A percentile compares a stretch with the other conserved stretches of the same genome.
Evolutionary conservation across 2,797 vertebrate species (phyloP).

Genomic region (Tangara arthus): DNA sequence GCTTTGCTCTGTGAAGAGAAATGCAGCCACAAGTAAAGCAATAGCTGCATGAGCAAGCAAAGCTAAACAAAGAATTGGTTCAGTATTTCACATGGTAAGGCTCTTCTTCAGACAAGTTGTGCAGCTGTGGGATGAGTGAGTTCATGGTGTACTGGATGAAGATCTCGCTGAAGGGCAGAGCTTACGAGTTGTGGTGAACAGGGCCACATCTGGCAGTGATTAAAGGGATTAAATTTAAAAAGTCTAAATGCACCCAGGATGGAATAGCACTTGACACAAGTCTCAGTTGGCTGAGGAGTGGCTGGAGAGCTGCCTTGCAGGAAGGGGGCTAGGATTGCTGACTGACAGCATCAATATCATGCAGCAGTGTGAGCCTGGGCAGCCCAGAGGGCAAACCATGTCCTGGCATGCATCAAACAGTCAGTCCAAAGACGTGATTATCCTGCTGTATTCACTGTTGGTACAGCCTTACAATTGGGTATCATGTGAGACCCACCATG

Average conservation of each 20-base stretch:
- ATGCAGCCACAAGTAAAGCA: background rate
- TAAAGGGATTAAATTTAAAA: background rate
- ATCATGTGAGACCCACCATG: background rate
- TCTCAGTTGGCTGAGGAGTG: background rate
- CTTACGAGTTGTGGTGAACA: background rate
- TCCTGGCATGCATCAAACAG: background rate
- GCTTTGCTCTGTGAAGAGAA: background rate
- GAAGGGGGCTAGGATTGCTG: background rate
- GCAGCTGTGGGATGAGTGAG: background rate
- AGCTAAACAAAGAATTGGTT: background rate
- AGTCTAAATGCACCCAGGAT: background rate
- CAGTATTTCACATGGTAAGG: background rate
- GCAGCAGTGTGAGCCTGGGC: background rate
- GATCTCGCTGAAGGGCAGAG: background rate
- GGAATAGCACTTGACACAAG: background rate
- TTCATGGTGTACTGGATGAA: background rate
- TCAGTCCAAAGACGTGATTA: background rate
- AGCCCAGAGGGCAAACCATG: background rate
- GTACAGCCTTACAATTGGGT: accelerated
- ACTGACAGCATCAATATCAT: background rate
- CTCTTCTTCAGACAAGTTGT: background rate
- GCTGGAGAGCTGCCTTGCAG: background rate
- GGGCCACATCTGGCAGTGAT: background rate
- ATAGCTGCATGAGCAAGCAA: background rate
- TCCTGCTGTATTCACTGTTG: background rate